Conservation (phyloP, 2,113 vertebrate genomes). For the Malaclemys terrapin region DNA sequence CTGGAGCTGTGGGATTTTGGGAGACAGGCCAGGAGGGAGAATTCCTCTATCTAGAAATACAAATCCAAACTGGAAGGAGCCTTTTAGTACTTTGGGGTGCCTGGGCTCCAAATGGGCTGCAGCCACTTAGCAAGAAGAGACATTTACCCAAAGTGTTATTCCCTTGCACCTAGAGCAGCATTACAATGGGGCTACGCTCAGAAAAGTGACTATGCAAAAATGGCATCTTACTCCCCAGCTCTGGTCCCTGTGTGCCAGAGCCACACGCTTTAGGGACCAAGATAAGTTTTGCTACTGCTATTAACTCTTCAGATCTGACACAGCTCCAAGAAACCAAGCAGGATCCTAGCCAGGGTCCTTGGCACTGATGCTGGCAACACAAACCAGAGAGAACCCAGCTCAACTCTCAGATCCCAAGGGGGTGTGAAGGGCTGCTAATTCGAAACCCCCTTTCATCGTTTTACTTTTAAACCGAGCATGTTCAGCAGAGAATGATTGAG, state of each 20-base stretch:
- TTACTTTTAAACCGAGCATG: neutral
- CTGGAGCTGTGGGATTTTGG: neutral
- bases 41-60: neutral
- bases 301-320: neutral
- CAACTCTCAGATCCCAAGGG: neutral
- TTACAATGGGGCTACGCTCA: accelerated
- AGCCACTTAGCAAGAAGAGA: accelerated
- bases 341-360: accelerated
- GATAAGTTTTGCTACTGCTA: neutral
- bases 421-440: accelerated
- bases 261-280: neutral
- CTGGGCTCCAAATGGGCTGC: neutral
- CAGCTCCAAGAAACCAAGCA: neutral
- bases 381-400: neutral
- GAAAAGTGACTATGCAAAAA: accelerated
- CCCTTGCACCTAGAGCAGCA: neutral
- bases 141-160: accelerated
- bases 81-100: neutral
- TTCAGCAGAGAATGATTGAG: neutral
- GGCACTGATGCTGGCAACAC: accelerated
- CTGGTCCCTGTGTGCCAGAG: neutral
- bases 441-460: accelerated
- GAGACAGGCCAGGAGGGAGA: neutral
- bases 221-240: accelerated
- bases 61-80: neutral